Base-by-base conservation (phyloP, 2,797 vertebrate species). In the Molossus molossus region DNA sequence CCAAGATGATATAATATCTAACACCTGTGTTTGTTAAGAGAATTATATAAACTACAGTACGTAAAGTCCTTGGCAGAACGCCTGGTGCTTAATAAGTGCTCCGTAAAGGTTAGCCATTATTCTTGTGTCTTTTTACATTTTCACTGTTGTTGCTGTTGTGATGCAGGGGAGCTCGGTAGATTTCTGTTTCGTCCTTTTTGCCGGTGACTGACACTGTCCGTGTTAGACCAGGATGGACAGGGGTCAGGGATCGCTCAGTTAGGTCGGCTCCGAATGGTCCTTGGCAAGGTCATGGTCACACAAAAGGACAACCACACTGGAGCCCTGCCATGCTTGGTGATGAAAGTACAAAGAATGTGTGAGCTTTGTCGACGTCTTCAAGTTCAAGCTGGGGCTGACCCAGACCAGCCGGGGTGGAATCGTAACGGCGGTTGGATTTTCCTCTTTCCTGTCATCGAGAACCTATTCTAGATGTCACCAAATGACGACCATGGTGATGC, bases 111-210 rank as follows among this genome's bases (percentile, higher is more conserved):
- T 57, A 27, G 21, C 82, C 7, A 37, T 55, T 58, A 13, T 62
- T 89, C 70, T 76, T 64, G 33, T 12, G n/a, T 40, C 4, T 2
- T 53, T 69, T 82, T 25, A 1, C 57, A 23, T 21, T 87, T 70
- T 58, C 50, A 48, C 21, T 76, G 15, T 23, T 25, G 27, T 58
- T 58, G 65, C 37, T 45, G 3, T 72, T 29, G 21, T 6, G 80
- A 45, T 85, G 79, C 23, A 23, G 23, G 29, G 90, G 12, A 95
- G 20, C 7, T 13, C 9, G 1, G 14, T 9, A 81, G 67, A 45
- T 50, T 73, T 85, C 58, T 58, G 40, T 62, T 86, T 86, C 84
- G 33, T 40, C 92, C 25, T 94, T 89, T 89, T 83, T 72, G 14
- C 65, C 37, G 13, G 9, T 45, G 82, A 70, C 2, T 40, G 4